Base-by-base conservation (phyloP, 92 coral and sea anemone genomes). In the Scolanthus callimorphus region DNA sequence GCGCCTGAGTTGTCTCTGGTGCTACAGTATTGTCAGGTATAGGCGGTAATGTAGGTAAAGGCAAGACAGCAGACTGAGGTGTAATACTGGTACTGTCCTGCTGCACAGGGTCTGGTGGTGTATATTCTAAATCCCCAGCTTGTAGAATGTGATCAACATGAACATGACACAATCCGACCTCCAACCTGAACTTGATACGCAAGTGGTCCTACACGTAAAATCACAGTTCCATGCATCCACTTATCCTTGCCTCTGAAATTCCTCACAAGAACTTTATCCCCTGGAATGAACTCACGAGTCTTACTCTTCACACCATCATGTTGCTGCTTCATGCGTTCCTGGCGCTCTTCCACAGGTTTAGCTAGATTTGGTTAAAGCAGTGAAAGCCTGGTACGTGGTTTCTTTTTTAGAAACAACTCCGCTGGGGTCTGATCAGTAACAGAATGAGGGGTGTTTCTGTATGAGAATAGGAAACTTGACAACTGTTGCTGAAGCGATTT, bases 171-270 rank as follows among this genome's bases (percentile, higher is more conserved):
- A 72, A n/a, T n/a, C n/a, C 44, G 74, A 26, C 50, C 49, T 27
- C 74, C 73, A 2, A 61, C 79, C 46, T 58, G 45, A 29, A 60
- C 62, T 59, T 53, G 61, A 31, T 58, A 60, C 29, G 76, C 56
- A 15, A 75, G 47, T 26, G 74, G 81, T 29, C 81, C 64, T 62
- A 73, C 25, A 30, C 62, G 20, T 39, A 61, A 9, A 20, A 54
- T 27, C 28, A 72, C 63, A 12, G 46, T 62, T 9, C 78, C 79
- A 0, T 46, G 74, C 1, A 28, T 44, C 79, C 84, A 76, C 61
- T 68, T 69, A 53, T 54, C 77, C 17, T 70, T 77, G 19, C 84
- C 77, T 15, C 62, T 55, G 56, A n/a, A n/a, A n/a, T 77, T 81
- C 48, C 64, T 61, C 20, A 76, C 77, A 27, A 55, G 48, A 30